Evolutionary conservation across 2,113 vertebrate species (phyloP).

Genomic region (Kryptolebias marmoratus): DNA sequence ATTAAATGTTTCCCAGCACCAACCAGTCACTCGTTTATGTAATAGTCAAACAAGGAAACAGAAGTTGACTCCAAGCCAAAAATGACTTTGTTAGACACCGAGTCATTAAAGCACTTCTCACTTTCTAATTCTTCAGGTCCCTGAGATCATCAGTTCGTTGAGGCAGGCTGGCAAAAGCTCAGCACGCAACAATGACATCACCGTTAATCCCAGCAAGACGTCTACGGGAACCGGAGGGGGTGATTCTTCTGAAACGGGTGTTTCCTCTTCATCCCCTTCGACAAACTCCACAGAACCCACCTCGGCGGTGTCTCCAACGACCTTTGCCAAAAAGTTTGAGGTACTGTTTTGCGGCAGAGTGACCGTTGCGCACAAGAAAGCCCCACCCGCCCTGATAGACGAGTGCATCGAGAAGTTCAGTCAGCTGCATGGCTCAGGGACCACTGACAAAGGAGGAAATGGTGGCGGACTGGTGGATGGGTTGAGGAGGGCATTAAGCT

Average conservation of each 20-base stretch:
- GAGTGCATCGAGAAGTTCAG: slow-evolving; percentile 97
- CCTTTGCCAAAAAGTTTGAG: slow-evolving; percentile 95
- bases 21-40: background rate
- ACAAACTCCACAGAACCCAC: slow-evolving; percentile 35
- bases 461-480: slow-evolving; percentile 40
- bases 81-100: background rate
- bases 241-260: slow-evolving; percentile 78
- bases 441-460: slow-evolving; percentile 43
- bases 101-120: background rate
- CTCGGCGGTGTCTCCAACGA: slow-evolving; percentile 79
- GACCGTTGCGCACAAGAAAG: slow-evolving; percentile 93
- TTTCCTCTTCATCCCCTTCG: slow-evolving; percentile 73
- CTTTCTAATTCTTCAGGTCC: slow-evolving; percentile 79
- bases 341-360: slow-evolving; percentile 95
- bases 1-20: background rate
- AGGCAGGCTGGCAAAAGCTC: slow-evolving; percentile 93
- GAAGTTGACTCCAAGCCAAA: background rate
- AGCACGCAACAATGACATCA: slow-evolving; percentile 86
- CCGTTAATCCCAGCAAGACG: slow-evolving; percentile 55
- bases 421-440: slow-evolving; percentile 68
- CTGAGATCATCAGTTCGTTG: slow-evolving; percentile 96
- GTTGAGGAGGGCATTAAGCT: slow-evolving; percentile 69
- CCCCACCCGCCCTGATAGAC: slow-evolving; percentile 93
- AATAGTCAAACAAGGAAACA: background rate
- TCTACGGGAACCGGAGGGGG: slow-evolving; percentile 53